Conservation (phyloP, 1,140 invertebrate genomes). For the Bilobella aurantiaca region DNA sequence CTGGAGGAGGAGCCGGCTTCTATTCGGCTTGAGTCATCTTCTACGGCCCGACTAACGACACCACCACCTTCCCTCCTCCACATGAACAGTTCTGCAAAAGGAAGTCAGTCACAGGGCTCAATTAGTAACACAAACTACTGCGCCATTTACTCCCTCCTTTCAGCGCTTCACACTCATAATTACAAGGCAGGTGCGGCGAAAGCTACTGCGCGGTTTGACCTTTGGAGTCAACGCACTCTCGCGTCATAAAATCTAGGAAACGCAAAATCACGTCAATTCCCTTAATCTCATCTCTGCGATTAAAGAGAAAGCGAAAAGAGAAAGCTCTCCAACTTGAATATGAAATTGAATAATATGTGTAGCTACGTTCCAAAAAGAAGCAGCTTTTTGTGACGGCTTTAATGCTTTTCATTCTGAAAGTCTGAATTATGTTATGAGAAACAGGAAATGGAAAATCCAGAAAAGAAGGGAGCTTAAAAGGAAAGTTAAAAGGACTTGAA, state of each 20-base stretch:
- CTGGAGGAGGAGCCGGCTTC: not conserved
- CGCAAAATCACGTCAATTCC: not conserved
- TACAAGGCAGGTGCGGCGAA: too few relatives aligned
- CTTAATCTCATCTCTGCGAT: not conserved
- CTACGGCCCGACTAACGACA: constrained; percentile 30
- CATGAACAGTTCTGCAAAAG: constrained; percentile 31
- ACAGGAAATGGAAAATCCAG: too few relatives aligned
- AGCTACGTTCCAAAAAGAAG: too few relatives aligned
- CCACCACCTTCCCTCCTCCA: constrained; percentile 34
- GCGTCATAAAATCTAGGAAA: not conserved
- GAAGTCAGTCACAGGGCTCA: not conserved
- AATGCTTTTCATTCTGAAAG: not conserved
- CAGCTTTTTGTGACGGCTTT: not conserved
- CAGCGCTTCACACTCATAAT: not conserved
- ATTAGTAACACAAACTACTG: not conserved
- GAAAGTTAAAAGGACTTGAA: not conserved
- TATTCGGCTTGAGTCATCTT: constrained; percentile 3
- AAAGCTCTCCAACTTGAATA: too few relatives aligned
- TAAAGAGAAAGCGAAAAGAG: not conserved
- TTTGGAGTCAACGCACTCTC: not conserved
- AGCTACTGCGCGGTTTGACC: too few relatives aligned
- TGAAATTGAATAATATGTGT: too few relatives aligned
- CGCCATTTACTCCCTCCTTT: not conserved
- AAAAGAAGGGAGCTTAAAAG: too few relatives aligned
- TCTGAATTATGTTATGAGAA: too few relatives aligned